Base-by-base conservation (phyloP, 2,113 vertebrate species). In the Cheirogaleus medius region DNA sequence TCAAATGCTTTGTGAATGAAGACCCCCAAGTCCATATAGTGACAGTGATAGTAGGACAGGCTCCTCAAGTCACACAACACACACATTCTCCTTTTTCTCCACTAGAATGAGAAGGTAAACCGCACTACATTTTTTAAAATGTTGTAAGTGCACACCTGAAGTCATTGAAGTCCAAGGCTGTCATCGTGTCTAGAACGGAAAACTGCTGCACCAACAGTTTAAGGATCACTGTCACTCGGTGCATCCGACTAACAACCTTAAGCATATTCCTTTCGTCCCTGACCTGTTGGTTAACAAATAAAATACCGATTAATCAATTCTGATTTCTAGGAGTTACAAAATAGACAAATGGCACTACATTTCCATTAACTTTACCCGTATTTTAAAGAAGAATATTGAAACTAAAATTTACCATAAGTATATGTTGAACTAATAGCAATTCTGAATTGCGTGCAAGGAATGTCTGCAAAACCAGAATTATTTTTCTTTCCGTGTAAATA, bases 231-330 rank as follows among this genome's bases (percentile, higher is more conserved):
- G 99, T 99, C 37, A 99, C 99, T 81, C 99, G 99, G 95, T 99
- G 99, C 93, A 99, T 99, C 42, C 99, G 99, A 42, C 99, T 99
- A 92, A 99, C 99, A 91, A 99, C 99, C 87, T 99, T 99, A 60
- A 99, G 98, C 99, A 99, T 99, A 73, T 99, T 99, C 32, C 99
- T 99, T 87, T 99, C 99, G 69, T 99, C 99, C 95, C 99, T 98
- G 42, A 99, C 99, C 99, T 99, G 76, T 71, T 2, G n/a, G 15
- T 69, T 34, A 39, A 49, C 42, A 77, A 58, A 94, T 64, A 68
- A 93, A 91, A 81, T 6, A 52, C 44, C 32, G 8, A 52, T 20
- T 8, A 39, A 27, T 54, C 32, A 5, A 27, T 34, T 37, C 25
- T 34, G 8, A 17, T 34, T 82, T 71, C n/a, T 52, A 71, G 32